Evolutionary conservation across 2,888 invertebrate genomes (phyloP).

Genomic region (Nemapogon koenigi): DNA sequence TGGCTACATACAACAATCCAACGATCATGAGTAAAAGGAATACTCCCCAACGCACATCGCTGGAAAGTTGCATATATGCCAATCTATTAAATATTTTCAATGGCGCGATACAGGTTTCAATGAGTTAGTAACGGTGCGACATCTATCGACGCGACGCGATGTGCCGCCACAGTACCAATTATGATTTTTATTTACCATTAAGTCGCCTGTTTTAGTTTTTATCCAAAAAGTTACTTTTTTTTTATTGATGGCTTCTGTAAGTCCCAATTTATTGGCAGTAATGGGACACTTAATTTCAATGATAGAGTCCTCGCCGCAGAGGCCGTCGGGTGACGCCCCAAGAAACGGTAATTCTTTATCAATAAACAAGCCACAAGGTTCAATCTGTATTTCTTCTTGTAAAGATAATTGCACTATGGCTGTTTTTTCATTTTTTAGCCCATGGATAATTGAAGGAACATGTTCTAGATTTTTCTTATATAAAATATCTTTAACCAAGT

Average conservation of each 20-base stretch:
- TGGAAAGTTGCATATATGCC: too few relatives aligned
- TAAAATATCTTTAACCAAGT: conserved; percentile 10
- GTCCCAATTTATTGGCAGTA: conserved; percentile 8
- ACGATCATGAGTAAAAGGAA: too few relatives aligned
- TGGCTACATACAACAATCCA: too few relatives aligned
- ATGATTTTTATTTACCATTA: background rate
- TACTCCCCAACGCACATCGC: too few relatives aligned
- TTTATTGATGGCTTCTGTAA: conserved; percentile 1
- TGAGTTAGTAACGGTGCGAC: too few relatives aligned
- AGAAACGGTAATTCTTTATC: conserved; percentile 15
- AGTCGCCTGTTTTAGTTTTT: conserved; percentile 9
- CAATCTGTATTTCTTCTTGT: conserved; percentile 13
- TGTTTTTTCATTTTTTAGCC: conserved; percentile 8
- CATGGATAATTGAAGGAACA: conserved; percentile 10
- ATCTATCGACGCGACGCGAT: too few relatives aligned
- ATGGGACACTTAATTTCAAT: conserved; percentile 16
- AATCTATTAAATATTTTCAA: too few relatives aligned
- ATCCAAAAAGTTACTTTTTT: conserved; percentile 10
- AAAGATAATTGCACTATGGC: conserved; percentile 10
- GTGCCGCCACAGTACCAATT: too few relatives aligned
- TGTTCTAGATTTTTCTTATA: conserved; percentile 11
- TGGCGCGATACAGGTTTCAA: too few relatives aligned
- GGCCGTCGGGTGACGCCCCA: conserved; percentile 16
- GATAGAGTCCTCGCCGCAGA: conserved; percentile 7
- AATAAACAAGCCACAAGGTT: conserved; percentile 17